Base-by-base conservation (phyloP, 2,797 vertebrate genomes). In the Limosa lapponica region DNA sequence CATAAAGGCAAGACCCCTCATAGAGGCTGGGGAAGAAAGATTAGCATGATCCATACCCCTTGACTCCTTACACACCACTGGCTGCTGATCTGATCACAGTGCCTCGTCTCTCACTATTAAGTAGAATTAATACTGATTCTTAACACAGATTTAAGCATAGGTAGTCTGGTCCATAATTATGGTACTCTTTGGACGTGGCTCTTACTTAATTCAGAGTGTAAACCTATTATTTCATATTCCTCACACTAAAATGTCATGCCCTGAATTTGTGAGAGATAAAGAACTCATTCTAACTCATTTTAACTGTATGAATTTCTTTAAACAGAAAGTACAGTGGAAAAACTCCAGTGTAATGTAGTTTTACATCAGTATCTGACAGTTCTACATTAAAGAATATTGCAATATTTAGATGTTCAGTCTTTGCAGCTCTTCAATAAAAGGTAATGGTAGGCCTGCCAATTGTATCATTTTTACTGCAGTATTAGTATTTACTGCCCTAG, bases 101-200 rank as follows among this genome's bases (percentile, higher is more conserved):
- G 4, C 10, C 32, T 71, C 19, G 17, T 52, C 13, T 34, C 43
- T 32, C 52, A n/a, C 18, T 54, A 37, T 22, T 18, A 79, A 37
- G 8, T 15, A 66, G 32, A 75, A 58, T 58, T 62, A 79, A 71
- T 18, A 58, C 12, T 14, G 36, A 52, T 54, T 54, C 36, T 79
- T 52, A 54, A 37, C 6, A 30, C 4, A n/a, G 13, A 25, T 1
- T n/a, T 7, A 52, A 82, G 10, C 0, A 0, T 4, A 77, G 5
- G 3, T 23, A 32, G 4, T 32, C 27, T 54, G 14, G 18, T 58
- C 43, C 67, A 36, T 48, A 87, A 62, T 18, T 61, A 49, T 18
- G 24, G 20, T 34, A 78, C 17, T 10, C 77, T 71, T 82, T 55
- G 19, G 41, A n/a, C 36, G 49, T 4, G 2, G 11, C 10, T 72